These are phyloP conservation scores for Cygnus buccinator DNA, from an alignment of 2,113 vertebrate genomes.

Conservation along the genomic window DNA sequence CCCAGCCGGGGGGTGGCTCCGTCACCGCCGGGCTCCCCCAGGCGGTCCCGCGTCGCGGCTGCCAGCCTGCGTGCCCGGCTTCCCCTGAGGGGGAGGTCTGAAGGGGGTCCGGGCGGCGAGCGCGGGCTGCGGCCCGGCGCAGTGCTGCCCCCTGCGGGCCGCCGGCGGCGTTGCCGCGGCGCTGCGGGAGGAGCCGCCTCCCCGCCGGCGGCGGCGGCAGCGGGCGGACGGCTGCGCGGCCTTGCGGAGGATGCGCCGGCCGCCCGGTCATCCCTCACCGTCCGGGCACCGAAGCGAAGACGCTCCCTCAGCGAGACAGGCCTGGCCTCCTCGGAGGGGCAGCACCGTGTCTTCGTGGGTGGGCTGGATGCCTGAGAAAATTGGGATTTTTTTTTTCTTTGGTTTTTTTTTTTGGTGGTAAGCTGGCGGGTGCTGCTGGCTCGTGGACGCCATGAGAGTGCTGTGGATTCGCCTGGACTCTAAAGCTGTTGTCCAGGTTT, in stretches of 20 bases:
- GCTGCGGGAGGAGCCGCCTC: background rate
- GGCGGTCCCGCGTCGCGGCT: background rate
- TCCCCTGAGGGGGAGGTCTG: too few species aligned
- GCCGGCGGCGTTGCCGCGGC: background rate
- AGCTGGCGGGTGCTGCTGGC: background rate
- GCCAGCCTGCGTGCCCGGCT: background rate
- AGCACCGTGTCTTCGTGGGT: background rate
- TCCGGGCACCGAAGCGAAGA: background rate
- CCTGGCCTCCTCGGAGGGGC: background rate
- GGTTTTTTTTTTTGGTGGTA: background rate
- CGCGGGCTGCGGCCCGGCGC: background rate
- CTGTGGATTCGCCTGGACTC: background rate
- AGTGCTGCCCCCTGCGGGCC: background rate
- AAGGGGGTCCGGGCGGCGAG: background rate
- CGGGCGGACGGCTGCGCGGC: background rate
- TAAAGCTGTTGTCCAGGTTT: background rate
- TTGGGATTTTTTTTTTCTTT: background rate
- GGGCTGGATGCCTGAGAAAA: background rate
- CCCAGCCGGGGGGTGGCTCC: background rate
- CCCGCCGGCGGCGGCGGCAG: background rate
- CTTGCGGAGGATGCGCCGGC: background rate
- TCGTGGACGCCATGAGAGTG: constrained; percentile 40
- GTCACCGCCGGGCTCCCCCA: too few species aligned
- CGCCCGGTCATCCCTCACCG: background rate
- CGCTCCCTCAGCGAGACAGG: rapidly evolving